Evolutionary conservation across 1,140 invertebrate species (phyloP), one percentile per base, ranked within the genome.

Genomic region (Drosophila yakuba): DNA sequence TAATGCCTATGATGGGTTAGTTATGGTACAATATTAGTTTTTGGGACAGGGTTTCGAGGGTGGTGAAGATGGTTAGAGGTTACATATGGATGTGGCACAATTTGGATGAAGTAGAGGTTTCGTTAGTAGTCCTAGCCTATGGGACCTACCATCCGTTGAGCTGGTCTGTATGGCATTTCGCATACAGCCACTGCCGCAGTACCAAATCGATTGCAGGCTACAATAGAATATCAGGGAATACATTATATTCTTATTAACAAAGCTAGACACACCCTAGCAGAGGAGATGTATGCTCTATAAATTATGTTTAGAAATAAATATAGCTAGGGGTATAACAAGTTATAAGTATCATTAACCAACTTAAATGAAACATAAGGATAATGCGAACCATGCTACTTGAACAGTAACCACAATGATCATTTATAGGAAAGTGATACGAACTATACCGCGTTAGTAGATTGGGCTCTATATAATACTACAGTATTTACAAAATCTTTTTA

Each of bases 161-260:
- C 58, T 76, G 12, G 74, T 74, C 68, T 86, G 88, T 41, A 91
- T 73, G n/a, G 79, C 91, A 64, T 91, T 91, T n/a, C 90, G 74
- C 41, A 76, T 51, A 38, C 91, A 92, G 35, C 88, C 81, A 12
- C 81, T 74, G 28, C 72, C 61, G 56, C 91, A 92, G 60, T 80
- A 92, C 91, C 91, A 92, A 67, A 89, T 80, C 11, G 91, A 86
- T 80, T 92, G 91, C 3, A 92, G 51, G 7, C 91, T 92, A 59
- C 3, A 55, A 45, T 54, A 11, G n/a, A 48, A 62, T 25, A 23
- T 39, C 10, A 12, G 12, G 4, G 52, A 28, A 52, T 47, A 17
- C 8, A 36, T 15, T 51, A n/a, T 36, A 36, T 20, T 2, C 15
- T 2, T 32, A 11, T 52, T 20, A 36, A 5, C 32, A 5, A 51